These are phyloP conservation scores for Phylloscopus whistleri DNA, from an alignment of 2,113 vertebrate species.

Conservation along the genomic window DNA sequence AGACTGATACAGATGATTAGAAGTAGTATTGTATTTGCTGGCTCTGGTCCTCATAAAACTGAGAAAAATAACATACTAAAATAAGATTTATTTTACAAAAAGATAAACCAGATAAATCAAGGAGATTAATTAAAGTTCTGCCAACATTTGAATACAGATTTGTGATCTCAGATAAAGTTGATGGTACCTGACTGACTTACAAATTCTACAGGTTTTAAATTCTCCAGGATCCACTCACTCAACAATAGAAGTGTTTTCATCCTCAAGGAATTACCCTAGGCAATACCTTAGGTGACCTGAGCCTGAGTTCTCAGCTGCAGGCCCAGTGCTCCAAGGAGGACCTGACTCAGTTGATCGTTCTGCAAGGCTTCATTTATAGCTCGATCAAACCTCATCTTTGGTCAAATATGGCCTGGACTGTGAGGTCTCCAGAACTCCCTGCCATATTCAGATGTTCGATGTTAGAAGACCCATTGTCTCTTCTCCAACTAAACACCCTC, in stretches of 20 bases:
- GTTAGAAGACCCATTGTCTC: background rate
- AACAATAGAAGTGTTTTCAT: background rate
- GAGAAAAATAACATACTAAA: background rate
- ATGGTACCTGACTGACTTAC: fast-evolving
- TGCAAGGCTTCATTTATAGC: background rate
- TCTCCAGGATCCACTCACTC: background rate
- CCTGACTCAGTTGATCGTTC: background rate
- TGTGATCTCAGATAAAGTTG: background rate
- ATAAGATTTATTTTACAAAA: background rate
- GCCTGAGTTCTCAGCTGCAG: background rate
- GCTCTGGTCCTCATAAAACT: background rate
- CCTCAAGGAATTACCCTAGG: background rate
- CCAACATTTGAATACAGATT: background rate
- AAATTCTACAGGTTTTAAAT: background rate
- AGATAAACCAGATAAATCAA: background rate
- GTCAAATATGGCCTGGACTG: background rate
- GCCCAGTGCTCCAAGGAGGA: background rate
- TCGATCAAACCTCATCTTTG: background rate
- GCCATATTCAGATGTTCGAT: background rate
- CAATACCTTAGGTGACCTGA: background rate
- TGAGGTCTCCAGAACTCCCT: background rate
- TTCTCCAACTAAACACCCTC: background rate
- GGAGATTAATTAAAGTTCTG: background rate
- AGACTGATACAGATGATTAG: background rate
- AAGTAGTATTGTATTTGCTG: background rate